A percentile compares a stretch with the other conserved stretches of the same genome.
phyloP scores from a whole-genome alignment of 2,797 vertebrate genomes.

The Protosalanx chinensis region DNA sequence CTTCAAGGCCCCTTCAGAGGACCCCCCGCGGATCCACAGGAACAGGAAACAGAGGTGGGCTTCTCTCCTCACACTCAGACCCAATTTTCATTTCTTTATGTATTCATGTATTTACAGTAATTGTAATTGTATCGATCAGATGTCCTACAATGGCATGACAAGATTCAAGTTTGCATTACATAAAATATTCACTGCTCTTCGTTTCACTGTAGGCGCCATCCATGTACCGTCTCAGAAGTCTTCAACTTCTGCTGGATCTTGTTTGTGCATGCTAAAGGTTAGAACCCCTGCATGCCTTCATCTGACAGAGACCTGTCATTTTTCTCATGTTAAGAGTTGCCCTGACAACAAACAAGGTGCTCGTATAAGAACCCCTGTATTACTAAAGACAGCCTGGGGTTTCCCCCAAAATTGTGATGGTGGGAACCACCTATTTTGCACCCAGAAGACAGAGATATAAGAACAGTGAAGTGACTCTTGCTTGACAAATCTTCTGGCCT shows the following conservation, averaged over 20 bases:
- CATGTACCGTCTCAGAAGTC: slow-evolving; percentile 87
- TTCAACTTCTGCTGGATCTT: slow-evolving; percentile 96
- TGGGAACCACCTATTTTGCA: not conserved
- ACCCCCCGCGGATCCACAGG: slow-evolving; percentile 84
- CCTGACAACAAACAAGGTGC: too few relatives aligned
- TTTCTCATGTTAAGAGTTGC: not conserved
- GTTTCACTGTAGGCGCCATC: slow-evolving; percentile 78
- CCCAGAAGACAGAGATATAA: not conserved
- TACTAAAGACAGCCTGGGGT: too few relatives aligned
- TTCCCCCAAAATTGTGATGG: too few relatives aligned
- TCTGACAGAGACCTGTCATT: not conserved
- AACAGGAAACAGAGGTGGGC: slow-evolving; percentile 88
- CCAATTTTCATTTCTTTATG: not conserved
- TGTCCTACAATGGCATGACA: too few relatives aligned
- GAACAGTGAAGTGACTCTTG: not conserved
- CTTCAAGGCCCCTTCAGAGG: slow-evolving; percentile 86
- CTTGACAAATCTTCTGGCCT: not conserved
- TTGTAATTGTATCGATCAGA: too few relatives aligned
- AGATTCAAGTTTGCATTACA: too few relatives aligned
- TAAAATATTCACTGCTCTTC: not conserved
- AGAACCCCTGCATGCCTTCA: slow-evolving; percentile 29
- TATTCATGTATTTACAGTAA: too few relatives aligned
- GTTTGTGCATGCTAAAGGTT: slow-evolving; percentile 95
- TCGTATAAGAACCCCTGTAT: too few relatives aligned
- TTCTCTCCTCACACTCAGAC: not conserved